phyloP scores from a whole-genome alignment of 2,113 vertebrate genomes.

The Rhipidura dahli region DNA sequence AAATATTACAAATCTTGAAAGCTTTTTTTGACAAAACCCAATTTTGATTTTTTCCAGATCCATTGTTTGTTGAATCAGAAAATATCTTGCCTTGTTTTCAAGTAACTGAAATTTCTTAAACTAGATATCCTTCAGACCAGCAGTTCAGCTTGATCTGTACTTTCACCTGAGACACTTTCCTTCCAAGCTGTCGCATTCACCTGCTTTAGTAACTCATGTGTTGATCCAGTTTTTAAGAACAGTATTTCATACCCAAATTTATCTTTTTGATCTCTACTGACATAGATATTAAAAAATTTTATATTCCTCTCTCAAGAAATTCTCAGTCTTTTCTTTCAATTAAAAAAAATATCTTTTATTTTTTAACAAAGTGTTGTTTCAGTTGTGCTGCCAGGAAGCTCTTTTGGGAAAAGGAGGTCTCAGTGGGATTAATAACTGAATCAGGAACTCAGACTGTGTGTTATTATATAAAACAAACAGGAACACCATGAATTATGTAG shows the following conservation, averaged over 20 bases:
- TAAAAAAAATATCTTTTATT: neutral
- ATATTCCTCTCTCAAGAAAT: neutral
- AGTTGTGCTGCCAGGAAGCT: neutral
- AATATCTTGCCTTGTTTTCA: neutral
- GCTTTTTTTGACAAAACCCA: neutral
- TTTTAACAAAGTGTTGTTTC: neutral
- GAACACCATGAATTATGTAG: neutral
- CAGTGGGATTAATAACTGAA: neutral
- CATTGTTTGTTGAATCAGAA: neutral
- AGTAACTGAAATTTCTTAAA: neutral
- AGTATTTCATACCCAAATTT: neutral
- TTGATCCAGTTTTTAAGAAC: neutral
- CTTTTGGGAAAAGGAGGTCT: neutral
- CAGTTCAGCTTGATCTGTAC: neutral
- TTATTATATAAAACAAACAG: slow-evolving; percentile 9
- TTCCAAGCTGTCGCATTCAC: neutral
- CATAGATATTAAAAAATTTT: neutral
- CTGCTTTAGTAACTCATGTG: neutral
- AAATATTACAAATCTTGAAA: neutral
- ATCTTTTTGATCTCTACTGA: neutral
- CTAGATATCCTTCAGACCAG: neutral
- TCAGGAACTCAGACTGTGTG: neutral
- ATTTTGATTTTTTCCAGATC: neutral
- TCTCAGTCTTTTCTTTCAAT: neutral
- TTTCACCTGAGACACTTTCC: neutral